Conservation (phyloP, 2,113 vertebrate genomes). For the Petroica traversi region DNA sequence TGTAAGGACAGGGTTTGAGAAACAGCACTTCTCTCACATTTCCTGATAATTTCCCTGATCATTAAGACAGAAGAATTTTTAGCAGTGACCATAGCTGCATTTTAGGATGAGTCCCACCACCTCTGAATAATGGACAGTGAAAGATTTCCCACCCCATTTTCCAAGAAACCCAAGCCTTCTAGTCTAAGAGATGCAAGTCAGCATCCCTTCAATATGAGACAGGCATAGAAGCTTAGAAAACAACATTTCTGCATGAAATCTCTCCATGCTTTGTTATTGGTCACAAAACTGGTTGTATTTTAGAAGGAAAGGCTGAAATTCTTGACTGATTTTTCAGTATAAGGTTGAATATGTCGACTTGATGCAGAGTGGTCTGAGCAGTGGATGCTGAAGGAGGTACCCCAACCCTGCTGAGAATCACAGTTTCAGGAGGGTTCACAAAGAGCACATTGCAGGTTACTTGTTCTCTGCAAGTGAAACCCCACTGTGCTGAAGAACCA, state of each 20-base stretch:
- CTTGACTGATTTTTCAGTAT: neutral
- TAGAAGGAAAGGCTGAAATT: neutral
- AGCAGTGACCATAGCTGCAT: neutral
- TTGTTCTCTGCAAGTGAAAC: neutral
- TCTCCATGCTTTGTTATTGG: neutral
- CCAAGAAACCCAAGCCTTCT: neutral
- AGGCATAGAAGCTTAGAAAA: neutral
- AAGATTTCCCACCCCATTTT: neutral
- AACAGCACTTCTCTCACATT: neutral
- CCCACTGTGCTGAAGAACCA: neutral
- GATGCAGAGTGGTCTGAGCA: neutral
- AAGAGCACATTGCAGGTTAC: neutral
- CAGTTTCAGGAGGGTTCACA: neutral
- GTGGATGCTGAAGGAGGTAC: neutral
- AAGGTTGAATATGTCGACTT: neutral
- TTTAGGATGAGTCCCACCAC: neutral
- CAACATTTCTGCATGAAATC: neutral
- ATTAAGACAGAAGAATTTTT: neutral
- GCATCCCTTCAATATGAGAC: neutral
- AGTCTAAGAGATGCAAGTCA: neutral
- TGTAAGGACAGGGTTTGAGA: neutral
- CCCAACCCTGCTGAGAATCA: neutral
- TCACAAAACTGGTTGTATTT: neutral
- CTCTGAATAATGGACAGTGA: neutral
- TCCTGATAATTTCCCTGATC: fast-evolving